Evolutionary conservation across 30 jellyfish, hydroid and myxozoan species (phyloP).

Genomic region (Calvadosia cruxmelitensis): DNA sequence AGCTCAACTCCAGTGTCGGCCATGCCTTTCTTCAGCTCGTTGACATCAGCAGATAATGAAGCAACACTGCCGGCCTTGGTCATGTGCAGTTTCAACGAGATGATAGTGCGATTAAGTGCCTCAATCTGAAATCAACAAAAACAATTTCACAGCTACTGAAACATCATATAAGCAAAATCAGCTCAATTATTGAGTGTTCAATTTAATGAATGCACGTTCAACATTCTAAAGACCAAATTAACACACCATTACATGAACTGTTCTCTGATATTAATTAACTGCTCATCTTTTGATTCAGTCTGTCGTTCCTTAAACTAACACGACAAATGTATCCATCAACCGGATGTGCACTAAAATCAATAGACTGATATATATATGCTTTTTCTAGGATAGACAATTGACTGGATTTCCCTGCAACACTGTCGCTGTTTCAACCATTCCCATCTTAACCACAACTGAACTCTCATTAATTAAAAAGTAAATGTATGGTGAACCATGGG

Average conservation of each 20-base stretch:
- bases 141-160: not conserved
- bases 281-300: not conserved
- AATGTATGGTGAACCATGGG: too few relatives aligned
- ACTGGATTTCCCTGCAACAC: too few relatives aligned
- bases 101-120: constrained; percentile 18
- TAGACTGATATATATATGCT: too few relatives aligned
- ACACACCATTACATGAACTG: not conserved
- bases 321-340: too few relatives aligned
- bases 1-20: constrained; percentile 61
- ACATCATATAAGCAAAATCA: too few relatives aligned
- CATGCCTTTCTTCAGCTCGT: constrained; percentile 49
- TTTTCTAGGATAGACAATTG: too few relatives aligned
- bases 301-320: too few relatives aligned
- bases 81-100: constrained; percentile 6
- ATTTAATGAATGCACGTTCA: not conserved
- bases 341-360: too few relatives aligned
- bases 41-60: constrained; percentile 17
- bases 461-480: too few relatives aligned
- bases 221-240: not conserved
- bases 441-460: too few relatives aligned
- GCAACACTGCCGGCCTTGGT: not conserved
- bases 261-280: constrained; percentile 7
- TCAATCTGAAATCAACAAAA: constrained; percentile 12
- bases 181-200: too few relatives aligned
- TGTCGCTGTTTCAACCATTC: too few relatives aligned